A percentile compares a stretch with the other conserved stretches of the same genome.
Conservation (phyloP, 2,888 invertebrate species). For the Pristionchus exspectatus region DNA sequence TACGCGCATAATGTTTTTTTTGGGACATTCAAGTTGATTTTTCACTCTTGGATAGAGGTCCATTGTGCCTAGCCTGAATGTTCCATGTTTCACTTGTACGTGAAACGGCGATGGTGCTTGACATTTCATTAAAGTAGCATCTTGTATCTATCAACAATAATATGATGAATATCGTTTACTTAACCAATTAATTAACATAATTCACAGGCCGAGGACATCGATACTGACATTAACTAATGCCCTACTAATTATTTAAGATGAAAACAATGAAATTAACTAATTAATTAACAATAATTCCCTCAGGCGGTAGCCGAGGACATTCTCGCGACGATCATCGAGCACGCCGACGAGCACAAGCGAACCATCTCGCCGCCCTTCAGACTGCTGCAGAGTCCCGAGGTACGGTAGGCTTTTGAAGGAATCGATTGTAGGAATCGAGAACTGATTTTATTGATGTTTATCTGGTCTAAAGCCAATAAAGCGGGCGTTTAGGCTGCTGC, state of each 20-base stretch:
- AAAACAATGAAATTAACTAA: background rate
- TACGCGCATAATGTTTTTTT: background rate
- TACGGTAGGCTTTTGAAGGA: constrained; percentile 73
- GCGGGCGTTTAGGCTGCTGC: constrained; percentile 90
- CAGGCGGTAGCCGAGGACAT: constrained; percentile 87
- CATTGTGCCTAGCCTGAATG: too few relatives aligned
- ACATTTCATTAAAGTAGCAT: too few relatives aligned
- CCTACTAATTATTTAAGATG: background rate
- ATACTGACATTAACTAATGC: too few relatives aligned
- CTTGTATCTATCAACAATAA: too few relatives aligned
- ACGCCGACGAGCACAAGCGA: constrained; percentile 88
- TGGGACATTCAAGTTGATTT: too few relatives aligned
- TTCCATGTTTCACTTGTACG: background rate
- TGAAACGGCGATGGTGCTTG: background rate
- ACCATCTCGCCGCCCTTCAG: constrained; percentile 91
- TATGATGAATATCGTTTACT: too few relatives aligned
- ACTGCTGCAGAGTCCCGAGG: constrained; percentile 91
- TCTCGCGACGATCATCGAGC: constrained; percentile 91
- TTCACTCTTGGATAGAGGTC: too few relatives aligned
- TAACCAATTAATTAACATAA: too few relatives aligned
- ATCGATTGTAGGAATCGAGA: background rate
- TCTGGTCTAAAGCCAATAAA: constrained; percentile 87
- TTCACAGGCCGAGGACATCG: too few relatives aligned
- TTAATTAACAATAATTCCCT: background rate
- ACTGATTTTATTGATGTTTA: background rate